phyloP scores from a whole-genome alignment of 2,888 invertebrate genomes.

The Panzeria rudis region DNA sequence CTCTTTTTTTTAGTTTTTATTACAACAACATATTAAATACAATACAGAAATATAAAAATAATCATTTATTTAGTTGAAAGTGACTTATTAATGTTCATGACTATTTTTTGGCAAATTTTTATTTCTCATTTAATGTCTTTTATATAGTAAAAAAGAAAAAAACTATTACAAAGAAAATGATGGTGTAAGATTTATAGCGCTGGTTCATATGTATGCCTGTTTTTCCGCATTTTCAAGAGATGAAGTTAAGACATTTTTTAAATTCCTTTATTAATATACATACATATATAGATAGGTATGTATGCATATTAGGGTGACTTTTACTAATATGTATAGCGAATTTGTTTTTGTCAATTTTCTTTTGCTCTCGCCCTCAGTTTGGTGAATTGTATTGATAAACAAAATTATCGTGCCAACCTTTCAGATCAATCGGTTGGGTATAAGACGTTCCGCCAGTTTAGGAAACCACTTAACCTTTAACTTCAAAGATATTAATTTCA shows the following conservation, averaged over 20 bases:
- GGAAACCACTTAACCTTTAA: too few species aligned
- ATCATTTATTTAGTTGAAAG: conserved; percentile 64
- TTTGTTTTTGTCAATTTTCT: too few species aligned
- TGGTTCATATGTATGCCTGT: conserved; percentile 2
- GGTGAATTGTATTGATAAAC: too few species aligned
- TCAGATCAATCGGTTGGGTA: too few species aligned
- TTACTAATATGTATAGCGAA: too few species aligned
- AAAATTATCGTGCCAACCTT: too few species aligned
- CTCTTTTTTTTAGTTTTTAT: conserved; percentile 28
- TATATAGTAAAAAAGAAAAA: conserved; percentile 3
- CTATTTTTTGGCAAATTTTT: conserved; percentile 61
- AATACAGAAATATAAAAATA: conserved; percentile 49
- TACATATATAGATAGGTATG: neutral
- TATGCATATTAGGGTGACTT: too few species aligned
- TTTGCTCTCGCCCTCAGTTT: too few species aligned
- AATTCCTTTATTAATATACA: conserved; percentile 9
- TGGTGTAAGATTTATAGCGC: conserved; percentile 35
- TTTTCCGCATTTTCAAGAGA: conserved; percentile 26
- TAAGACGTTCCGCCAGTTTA: too few species aligned
- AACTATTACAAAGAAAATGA: neutral
- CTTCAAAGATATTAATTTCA: too few species aligned
- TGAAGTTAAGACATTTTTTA: neutral
- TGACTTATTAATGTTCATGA: conserved; percentile 60
- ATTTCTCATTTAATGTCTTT: conserved; percentile 59
- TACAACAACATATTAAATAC: conserved; percentile 33